A percentile compares a stretch with the other conserved stretches of the same genome.
Conservation (phyloP, 2,797 vertebrate species). For the Hemitrygon akajei region DNA sequence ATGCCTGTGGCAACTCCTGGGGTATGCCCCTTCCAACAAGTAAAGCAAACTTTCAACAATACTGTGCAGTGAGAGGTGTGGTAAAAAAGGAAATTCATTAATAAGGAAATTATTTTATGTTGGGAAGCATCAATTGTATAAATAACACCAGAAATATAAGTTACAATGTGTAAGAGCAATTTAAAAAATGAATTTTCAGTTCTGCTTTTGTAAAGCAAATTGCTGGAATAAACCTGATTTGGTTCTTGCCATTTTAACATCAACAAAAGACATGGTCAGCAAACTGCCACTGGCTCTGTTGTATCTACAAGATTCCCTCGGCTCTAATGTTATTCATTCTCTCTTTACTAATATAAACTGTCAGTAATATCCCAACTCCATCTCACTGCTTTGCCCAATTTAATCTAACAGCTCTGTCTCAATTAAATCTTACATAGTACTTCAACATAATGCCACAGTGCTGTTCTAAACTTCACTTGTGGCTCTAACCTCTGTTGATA, state of each 20-base stretch:
- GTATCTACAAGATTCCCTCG: not conserved
- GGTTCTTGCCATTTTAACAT: not conserved
- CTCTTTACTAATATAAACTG: too few relatives aligned
- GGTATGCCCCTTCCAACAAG: too few relatives aligned
- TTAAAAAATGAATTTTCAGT: constrained; percentile 1
- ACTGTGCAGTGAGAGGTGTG: not conserved
- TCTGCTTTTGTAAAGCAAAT: not conserved
- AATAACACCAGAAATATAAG: not conserved
- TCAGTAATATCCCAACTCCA: not conserved
- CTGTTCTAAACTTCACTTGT: not conserved
- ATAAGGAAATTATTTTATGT: not conserved
- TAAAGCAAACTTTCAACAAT: not conserved
- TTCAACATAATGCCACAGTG: not conserved
- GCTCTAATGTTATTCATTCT: not conserved
- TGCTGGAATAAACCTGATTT: not conserved
- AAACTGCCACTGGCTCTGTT: not conserved
- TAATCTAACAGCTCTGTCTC: not conserved
- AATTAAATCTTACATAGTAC: not conserved
- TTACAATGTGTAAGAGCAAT: not conserved
- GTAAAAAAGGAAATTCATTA: not conserved
- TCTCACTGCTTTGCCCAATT: not conserved
- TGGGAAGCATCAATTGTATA: not conserved
- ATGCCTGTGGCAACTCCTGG: too few relatives aligned
- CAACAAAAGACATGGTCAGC: not conserved
- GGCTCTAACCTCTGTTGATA: not conserved